A percentile compares a stretch with the other conserved stretches of the same genome.
These are phyloP conservation scores for Drosophila carrolli DNA, from an alignment of 1,140 invertebrate species.

Conservation along the genomic window DNA sequence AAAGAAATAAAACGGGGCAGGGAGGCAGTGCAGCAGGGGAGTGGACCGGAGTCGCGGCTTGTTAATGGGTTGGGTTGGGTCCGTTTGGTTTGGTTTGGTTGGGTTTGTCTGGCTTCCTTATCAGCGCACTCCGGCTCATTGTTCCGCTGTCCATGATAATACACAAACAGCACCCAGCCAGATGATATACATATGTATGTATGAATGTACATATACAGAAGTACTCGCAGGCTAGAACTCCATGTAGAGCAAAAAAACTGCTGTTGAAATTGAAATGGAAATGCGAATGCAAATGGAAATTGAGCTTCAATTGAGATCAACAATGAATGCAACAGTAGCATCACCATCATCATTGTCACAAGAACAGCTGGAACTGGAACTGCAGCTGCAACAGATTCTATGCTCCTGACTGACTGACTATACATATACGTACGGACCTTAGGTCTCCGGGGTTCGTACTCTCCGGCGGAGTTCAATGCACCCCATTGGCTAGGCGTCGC, in stretches of 20 bases:
- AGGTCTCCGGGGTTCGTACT: conserved; percentile 11
- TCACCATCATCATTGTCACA: conserved; percentile 5
- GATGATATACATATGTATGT: conserved; percentile 7
- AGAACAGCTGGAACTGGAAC: not conserved
- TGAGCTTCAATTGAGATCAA: conserved; percentile 64
- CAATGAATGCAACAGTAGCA: conserved; percentile 41
- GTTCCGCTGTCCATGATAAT: conserved; percentile 36
- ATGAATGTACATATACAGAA: not conserved
- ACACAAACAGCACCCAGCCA: conserved; percentile 9
- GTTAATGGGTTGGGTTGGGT: conserved; percentile 21
- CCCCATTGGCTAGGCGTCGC: conserved; percentile 1
- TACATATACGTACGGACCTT: conserved; percentile 2
- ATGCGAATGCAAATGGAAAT: conserved; percentile 37
- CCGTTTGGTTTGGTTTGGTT: conserved; percentile 10
- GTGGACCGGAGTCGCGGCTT: not conserved
- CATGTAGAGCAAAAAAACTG: conserved; percentile 43
- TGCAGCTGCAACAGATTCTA: conserved; percentile 27
- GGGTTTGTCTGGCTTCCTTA: conserved; percentile 38
- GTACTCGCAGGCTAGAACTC: conserved; percentile 7
- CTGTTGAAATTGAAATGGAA: conserved; percentile 31
- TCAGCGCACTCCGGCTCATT: conserved; percentile 31
- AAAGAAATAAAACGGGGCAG: not conserved
- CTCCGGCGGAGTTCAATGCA: conserved; percentile 35
- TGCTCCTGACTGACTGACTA: conserved; percentile 6
- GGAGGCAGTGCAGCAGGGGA: not conserved